Evolutionary conservation across 1,140 invertebrate species (phyloP), one percentile per base, ranked within the genome.

Genomic region (Caerostris extrusa): DNA sequence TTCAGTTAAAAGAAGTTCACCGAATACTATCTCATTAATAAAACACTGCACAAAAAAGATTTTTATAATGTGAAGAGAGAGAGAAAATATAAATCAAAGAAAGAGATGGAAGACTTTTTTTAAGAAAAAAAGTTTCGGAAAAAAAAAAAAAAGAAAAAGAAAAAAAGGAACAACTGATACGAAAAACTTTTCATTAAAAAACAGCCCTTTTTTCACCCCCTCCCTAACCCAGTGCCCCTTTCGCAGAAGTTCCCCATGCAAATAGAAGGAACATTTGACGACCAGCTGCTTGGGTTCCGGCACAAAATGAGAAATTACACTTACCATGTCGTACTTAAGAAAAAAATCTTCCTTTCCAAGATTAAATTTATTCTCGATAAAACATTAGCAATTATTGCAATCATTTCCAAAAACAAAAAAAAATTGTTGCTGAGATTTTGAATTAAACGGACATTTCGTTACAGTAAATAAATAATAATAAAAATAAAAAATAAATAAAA

Each of bases 241-340:
- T 77, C 71, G 34, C 34, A 34, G 34, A 34, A 34, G 2, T 0
- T 77, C 53, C 34, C 34, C 14, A 77, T 50, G 71, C 71, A 77
- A 77, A 77, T 77, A 34, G 71, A 77, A 77, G 71, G 53, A 77
- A 77, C 34, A 77, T 77, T 77, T 77, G 34, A 77, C 71, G 71
- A 19, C 34, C 71, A 77, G 71, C 71, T 77, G 71, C 53, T 77
- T 14, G 71, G 8, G 34, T 77, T 3, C 71, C 71, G 7, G 8
- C 10, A 14, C 71, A 53, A 77, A 77, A 77, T 77, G 71, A 77
- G 53, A 77, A 77, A 77, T 77, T 77, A 77, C 71, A 77, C 34
- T 77, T 34, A 5, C 10, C 5, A 34, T 50, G 71, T 50, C 19
- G 5, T 7, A 71, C 7, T 12, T 5, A 77, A 12, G 14, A 14